Evolutionary conservation across 53 echinoderm and acorn worm species (phyloP), one percentile per base, ranked within the genome.

Genomic region (Arbacia lixula): DNA sequence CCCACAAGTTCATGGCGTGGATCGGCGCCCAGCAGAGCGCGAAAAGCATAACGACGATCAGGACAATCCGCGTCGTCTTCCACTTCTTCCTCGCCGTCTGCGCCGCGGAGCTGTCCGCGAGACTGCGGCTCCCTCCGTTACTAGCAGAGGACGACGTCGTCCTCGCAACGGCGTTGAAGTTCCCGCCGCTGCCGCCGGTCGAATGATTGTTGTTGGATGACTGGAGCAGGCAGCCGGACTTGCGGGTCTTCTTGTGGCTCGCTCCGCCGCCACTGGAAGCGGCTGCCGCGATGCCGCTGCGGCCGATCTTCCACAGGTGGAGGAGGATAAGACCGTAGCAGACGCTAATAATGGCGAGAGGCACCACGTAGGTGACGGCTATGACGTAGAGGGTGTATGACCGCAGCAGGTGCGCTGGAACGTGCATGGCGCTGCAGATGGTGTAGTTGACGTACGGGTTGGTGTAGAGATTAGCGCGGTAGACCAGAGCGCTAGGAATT

Each of bases 1-100:
- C 53, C 97, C 97, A 96, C 22, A 93, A 80, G 66, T 96, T 96
- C 32, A 90, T 39, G 8, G 87, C 84, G 60, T 96, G 97, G 32
- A 90, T 85, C 5, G 97, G 97, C n/a, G 91, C 89, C 97, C 97
- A 96, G 49, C 93, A 96, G 36, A 96, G 22, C 6, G 93, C 97
- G 49, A 96, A 96, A 2, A 96, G 78, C 56, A 96, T 72, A 19
- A 96, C 93, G 19, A 96, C 94, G 19, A 83, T 86, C 53, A 96
- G 60, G 2, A 96, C 93, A n/a, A 96, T 96, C 11, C 87, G 87
- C 4, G 97, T 96, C 6, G 93, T 93, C 76, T 93, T 93, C 93
- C 97, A 95, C 36, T 91, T 95, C 67, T 93, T 93, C 6, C 89
- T 93, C 36, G 93, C 93, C 57, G 95, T 93, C 61, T 89, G 87